phyloP scores from a whole-genome alignment of 2,797 vertebrate genomes.

The Hapalemur alaotrensis region DNA sequence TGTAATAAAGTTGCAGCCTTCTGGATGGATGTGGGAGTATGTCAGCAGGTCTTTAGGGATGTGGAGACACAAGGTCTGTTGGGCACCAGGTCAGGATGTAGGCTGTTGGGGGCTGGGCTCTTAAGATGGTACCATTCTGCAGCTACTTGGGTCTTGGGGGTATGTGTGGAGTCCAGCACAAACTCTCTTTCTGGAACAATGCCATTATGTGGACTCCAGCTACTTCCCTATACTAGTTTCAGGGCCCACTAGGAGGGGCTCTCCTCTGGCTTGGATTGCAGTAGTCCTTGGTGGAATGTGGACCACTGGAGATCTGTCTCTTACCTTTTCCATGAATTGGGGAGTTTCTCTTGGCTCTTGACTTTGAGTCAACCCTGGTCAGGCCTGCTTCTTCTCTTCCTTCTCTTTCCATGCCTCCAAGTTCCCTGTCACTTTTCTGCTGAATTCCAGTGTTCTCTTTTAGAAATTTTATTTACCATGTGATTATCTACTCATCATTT shows the following conservation, averaged over 20 bases:
- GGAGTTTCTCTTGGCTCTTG: not conserved
- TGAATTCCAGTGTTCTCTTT: not conserved
- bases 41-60: not conserved
- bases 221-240: not conserved
- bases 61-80: not conserved
- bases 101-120: not conserved
- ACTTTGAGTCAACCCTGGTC: not conserved
- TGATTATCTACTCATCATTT: not conserved
- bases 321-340: not conserved
- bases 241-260: not conserved
- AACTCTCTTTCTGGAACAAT: not conserved
- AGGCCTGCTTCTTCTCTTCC: not conserved
- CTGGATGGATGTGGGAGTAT: not conserved
- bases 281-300: not conserved
- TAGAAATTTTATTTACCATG: not conserved
- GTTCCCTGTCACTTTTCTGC: not conserved
- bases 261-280: not conserved
- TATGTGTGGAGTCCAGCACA: not conserved
- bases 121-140: not conserved
- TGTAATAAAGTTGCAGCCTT: not conserved
- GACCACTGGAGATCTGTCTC: not conserved
- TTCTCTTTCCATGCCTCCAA: not conserved
- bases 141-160: not conserved
- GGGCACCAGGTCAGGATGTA: not conserved
- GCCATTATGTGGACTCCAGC: not conserved